Evolutionary conservation across 2,113 vertebrate species (phyloP).

Genomic region (Seriola aureovittata): DNA sequence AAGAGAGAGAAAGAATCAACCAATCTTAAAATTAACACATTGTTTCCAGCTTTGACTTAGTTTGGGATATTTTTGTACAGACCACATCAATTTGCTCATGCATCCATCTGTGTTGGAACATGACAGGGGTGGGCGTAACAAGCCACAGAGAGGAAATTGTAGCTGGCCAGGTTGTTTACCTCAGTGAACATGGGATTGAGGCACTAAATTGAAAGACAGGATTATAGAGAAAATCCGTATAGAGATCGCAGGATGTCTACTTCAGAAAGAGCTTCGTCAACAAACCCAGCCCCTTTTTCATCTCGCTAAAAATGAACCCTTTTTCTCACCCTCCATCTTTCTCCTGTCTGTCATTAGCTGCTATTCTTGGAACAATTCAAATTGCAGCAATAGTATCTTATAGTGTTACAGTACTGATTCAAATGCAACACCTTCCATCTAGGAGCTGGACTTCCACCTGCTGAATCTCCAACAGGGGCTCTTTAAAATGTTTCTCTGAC

Average conservation of each 20-base stretch:
- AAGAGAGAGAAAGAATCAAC: too few species aligned
- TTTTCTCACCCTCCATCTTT: slow-evolving; percentile 26
- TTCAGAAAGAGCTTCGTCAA: slow-evolving; percentile 57
- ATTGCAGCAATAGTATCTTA: slow-evolving; percentile 24
- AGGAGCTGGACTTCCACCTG: slow-evolving; percentile 54
- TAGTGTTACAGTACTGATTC: slow-evolving; percentile 34
- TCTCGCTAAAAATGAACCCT: slow-evolving; percentile 45
- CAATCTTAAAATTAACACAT: too few species aligned
- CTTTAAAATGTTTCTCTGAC: slow-evolving; percentile 35
- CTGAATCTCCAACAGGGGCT: slow-evolving; percentile 43
- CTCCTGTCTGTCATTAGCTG: slow-evolving; percentile 20
- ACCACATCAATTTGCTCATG: slow-evolving; percentile 1
- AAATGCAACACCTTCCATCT: slow-evolving; percentile 37
- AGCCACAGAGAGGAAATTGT: slow-evolving; percentile 47
- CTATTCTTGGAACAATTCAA: slow-evolving; percentile 31
- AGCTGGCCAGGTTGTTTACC: slow-evolving; percentile 65
- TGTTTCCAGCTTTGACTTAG: slow-evolving; percentile 11
- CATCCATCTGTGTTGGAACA: slow-evolving; percentile 21
- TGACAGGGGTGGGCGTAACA: slow-evolving; percentile 18
- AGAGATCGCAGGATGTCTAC: slow-evolving; percentile 55
- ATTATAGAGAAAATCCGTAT: slow-evolving; percentile 63
- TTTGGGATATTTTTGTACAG: slow-evolving; percentile 25
- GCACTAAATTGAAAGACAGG: slow-evolving; percentile 63
- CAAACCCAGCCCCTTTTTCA: slow-evolving; percentile 44
- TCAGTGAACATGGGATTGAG: slow-evolving; percentile 59